Evolutionary conservation across 1,140 invertebrate species (phyloP).

Genomic region (Macrobrachium rosenbergii): DNA sequence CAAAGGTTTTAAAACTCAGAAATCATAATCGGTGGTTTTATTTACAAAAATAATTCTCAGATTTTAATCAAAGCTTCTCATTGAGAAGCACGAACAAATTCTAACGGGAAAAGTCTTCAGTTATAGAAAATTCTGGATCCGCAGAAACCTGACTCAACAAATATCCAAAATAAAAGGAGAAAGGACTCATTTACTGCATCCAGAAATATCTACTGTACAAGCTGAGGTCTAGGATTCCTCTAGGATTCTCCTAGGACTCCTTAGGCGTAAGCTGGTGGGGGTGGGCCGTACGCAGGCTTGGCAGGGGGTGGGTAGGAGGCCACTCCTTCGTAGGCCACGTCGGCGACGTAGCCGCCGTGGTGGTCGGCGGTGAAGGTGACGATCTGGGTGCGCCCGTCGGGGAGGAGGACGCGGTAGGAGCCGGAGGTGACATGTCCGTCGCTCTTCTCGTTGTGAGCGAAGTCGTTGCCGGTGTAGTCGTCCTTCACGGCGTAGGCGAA

Average conservation of each 20-base stretch:
- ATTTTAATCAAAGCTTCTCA: too few relatives aligned
- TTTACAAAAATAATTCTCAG: too few relatives aligned
- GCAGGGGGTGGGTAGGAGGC: conserved; percentile 34
- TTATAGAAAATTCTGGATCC: too few relatives aligned
- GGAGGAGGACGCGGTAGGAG: conserved; percentile 30
- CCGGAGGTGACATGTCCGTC: conserved; percentile 37
- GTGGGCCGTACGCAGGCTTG: conserved; percentile 34
- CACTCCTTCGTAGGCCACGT: conserved; percentile 42
- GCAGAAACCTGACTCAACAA: too few relatives aligned
- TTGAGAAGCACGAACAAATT: too few relatives aligned
- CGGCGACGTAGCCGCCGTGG: conserved; percentile 25
- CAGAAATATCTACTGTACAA: too few relatives aligned
- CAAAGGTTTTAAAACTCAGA: too few relatives aligned
- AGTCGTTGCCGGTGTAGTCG: conserved; percentile 44
- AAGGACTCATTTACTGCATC: too few relatives aligned
- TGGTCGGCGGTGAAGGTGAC: conserved; percentile 44
- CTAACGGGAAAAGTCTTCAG: too few relatives aligned
- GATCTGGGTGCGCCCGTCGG: conserved; percentile 42
- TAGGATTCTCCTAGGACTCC: not conserved
- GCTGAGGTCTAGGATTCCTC: too few relatives aligned
- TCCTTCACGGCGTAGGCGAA: conserved; percentile 43
- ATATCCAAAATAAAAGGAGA: too few relatives aligned
- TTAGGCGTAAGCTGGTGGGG: conserved; percentile 23
- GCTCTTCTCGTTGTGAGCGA: conserved; percentile 37
- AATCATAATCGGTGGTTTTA: too few relatives aligned